Evolutionary conservation across 2,113 vertebrate genomes (phyloP), one percentile per base, ranked within the genome.

Genomic region (Mustelus asterias): DNA sequence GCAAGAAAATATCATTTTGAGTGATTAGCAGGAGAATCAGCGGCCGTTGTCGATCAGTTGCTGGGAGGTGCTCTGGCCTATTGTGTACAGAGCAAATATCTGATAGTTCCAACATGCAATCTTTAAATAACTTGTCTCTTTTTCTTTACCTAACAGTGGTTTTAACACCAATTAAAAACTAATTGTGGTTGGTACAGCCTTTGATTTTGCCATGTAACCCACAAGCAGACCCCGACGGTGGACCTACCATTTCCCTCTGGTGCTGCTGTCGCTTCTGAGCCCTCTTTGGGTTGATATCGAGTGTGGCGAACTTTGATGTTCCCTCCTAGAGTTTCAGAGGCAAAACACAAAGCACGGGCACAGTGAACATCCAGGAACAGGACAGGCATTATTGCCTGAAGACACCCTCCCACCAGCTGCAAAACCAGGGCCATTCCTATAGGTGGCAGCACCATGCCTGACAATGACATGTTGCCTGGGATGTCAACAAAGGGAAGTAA

Each of bases 221-320:
- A 14, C 86, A 89, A 60, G 58, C 13, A 54, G 78, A 37, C 33
- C 60, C 65, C 89, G 10, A 0, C 0, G 22, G 33, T 8, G 9
- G 37, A 96, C 98, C 97, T 97, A 99, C 99, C 97, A 98, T 97
- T 96, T 99, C 99, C 97, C 98, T 98, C 95, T 99, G 99, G 97
- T 98, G 98, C 97, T 99, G 98, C 96, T 98, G 98, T 96, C 99
- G 97, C 96, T 99, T 98, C 97, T 99, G 98, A n/a, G 98, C 98
- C 96, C 99, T 98, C 96, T 98, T 99, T 0, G 99, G 99, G 97
- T 99, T 99, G 96, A 99, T 98, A 96, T 99, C 99, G 96, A 99
- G 97, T 1, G 99, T 99, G 96, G 99, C 99, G 9, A 99, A 99
- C 97, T 99, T 99, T 14, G 99, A 99, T 0, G 99, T 99, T 11